Evolutionary conservation across 1,140 invertebrate species (phyloP), one percentile per base, ranked within the genome.

Genomic region (Archivesica marissinica): DNA sequence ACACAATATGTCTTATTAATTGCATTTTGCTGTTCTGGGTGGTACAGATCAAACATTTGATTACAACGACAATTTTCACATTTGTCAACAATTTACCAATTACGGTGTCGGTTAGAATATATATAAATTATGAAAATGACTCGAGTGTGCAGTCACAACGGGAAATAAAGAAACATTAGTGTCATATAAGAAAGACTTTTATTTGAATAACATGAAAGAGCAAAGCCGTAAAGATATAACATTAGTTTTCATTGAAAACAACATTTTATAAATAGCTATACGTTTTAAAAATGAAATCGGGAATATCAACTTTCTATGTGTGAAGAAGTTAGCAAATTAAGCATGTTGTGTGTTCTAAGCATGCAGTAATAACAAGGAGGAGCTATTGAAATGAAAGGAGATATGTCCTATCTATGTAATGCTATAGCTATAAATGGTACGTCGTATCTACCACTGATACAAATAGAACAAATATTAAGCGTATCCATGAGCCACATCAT

Each of bases 141-240:
- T 70, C 28, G 3, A 11, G 4, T 70, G n/a, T 47, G 39, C 66
- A 70, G 66, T 70, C 39, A 70, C 66, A 70, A 70, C 66, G 66
- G 66, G 66, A 70, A 44, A 70, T 70, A 44, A 70, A 70, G 66
- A 70, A 66, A 70, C 66, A 44, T 70, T 41, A 70, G 66, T 70
- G 66, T 70, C 66, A 70, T 23, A 44, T 25, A 28, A 41, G 66
- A 70, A 44, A 70, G 66, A 70, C 66, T 41, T 70, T 47, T 70
- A 70, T 70, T 70, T 70, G 35, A 44, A 41, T 41, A 70, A 70
- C 66, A 70, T 70, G 66, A 70, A 70, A 70, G 66, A 41, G 23
- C 35, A 70, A 70, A 66, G 47, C 20, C 66, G 47, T 47, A 47
- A 70, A 70, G 6, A 20, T 23, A 39, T 66, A 66, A 70, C 30